These are phyloP conservation scores for Riparia riparia DNA, from an alignment of 2,113 vertebrate genomes.

Conservation along the genomic window DNA sequence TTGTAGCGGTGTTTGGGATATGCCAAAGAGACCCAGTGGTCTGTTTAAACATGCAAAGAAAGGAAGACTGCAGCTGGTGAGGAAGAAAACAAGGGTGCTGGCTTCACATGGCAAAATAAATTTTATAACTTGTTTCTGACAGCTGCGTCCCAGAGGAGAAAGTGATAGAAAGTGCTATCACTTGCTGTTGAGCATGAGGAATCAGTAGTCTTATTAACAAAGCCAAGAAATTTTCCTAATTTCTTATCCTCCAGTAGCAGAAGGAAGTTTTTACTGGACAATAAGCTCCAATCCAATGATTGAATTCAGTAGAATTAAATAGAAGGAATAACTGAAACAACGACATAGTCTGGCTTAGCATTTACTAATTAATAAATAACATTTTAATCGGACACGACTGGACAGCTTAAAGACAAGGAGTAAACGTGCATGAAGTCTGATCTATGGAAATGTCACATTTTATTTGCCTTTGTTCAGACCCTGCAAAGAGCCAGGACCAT, in stretches of 20 bases:
- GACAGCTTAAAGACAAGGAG: constrained; percentile 12
- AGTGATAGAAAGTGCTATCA: neutral
- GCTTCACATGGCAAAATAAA: neutral
- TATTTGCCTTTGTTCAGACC: neutral
- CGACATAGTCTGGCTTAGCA: neutral
- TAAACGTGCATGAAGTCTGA: neutral
- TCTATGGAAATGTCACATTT: neutral
- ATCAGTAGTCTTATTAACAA: constrained; percentile 8
- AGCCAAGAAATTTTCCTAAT: neutral
- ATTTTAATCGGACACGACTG: neutral
- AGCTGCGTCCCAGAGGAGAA: neutral
- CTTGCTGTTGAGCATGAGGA: neutral
- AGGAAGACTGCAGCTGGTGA: neutral
- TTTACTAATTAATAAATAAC: constrained; percentile 29
- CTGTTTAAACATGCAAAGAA: neutral
- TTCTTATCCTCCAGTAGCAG: neutral
- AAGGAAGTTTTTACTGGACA: neutral
- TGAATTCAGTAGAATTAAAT: neutral
- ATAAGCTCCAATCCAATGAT: neutral
- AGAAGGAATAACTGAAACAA: neutral
- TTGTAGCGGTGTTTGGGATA: neutral
- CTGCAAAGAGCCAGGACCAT: neutral
- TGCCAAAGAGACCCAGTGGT: neutral
- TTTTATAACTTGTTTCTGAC: neutral
- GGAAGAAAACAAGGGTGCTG: neutral